Conservation (phyloP, 2,797 vertebrate genomes). For the Kryptolebias ocellatus region DNA sequence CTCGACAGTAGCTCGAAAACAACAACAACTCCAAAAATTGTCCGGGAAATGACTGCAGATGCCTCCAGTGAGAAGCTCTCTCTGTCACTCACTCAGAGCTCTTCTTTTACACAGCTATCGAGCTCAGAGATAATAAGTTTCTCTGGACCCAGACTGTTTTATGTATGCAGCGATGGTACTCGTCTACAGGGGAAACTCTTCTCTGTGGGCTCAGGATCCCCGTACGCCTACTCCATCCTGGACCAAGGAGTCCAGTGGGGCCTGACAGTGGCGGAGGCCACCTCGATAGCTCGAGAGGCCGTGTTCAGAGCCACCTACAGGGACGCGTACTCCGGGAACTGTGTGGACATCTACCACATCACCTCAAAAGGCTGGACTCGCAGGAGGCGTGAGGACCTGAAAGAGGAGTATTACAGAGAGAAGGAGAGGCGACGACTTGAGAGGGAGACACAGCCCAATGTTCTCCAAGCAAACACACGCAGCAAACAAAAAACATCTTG, state of each 20-base stretch:
- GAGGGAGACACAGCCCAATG: slow-evolving; percentile 21
- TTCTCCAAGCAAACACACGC: slow-evolving; percentile 40
- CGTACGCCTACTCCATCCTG: slow-evolving; percentile 86
- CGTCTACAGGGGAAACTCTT: slow-evolving; percentile 82
- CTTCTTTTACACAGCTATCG: slow-evolving; percentile 11
- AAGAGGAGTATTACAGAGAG: slow-evolving; percentile 76
- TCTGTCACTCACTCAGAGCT: slow-evolving; percentile 24
- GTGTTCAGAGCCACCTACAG: slow-evolving; percentile 85
- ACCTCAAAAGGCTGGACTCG: slow-evolving; percentile 82
- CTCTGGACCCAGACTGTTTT: slow-evolving; percentile 81
- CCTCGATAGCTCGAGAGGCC: slow-evolving; percentile 79
- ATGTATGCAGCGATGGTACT: slow-evolving; percentile 87
- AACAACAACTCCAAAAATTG: slow-evolving; percentile 30
- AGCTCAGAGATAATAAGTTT: neutral
- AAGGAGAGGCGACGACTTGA: slow-evolving; percentile 37
- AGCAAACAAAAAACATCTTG: slow-evolving; percentile 44
- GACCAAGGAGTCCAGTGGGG: slow-evolving; percentile 80
- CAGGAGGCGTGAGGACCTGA: slow-evolving; percentile 79
- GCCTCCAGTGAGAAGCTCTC: slow-evolving; percentile 12
- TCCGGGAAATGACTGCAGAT: slow-evolving; percentile 3
- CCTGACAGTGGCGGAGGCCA: slow-evolving; percentile 75
- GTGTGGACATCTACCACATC: slow-evolving; percentile 85
- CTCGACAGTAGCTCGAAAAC: slow-evolving; percentile 27
- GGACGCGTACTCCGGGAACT: slow-evolving; percentile 88
- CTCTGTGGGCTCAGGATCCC: slow-evolving; percentile 88